phyloP scores from a whole-genome alignment of 1,140 invertebrate genomes.

The Coelopa frigida region DNA sequence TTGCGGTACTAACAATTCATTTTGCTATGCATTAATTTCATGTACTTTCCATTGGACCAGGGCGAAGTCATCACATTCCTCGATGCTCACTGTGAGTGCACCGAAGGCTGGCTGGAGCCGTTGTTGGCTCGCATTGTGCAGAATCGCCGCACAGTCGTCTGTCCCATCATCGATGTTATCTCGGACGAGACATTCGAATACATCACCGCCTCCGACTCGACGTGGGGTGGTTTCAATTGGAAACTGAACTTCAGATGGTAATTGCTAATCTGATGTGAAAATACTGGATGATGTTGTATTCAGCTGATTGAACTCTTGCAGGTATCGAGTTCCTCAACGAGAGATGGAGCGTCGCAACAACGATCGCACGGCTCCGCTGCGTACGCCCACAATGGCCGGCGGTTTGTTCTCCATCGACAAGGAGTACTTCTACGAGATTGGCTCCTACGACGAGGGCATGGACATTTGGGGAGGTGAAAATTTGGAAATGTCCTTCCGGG shows the following conservation, averaged over 20 bases:
- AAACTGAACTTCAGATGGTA: conserved; percentile 95
- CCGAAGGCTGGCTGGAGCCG: conserved; percentile 92
- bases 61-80: conserved; percentile 94
- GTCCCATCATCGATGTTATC: conserved; percentile 97
- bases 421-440: conserved; percentile 95
- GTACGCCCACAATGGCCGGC: conserved; percentile 98
- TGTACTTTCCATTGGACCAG: conserved; percentile 13
- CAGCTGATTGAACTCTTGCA: conserved; percentile 35
- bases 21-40: not conserved
- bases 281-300: not conserved
- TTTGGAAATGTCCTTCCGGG: conserved; percentile 98
- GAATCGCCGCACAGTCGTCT: conserved; percentile 89
- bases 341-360: conserved; percentile 85
- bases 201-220: conserved; percentile 87
- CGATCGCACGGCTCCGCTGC: conserved; percentile 82
- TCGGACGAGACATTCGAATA: conserved; percentile 97
- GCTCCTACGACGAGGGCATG: conserved; percentile 97
- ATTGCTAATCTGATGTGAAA: conserved; percentile 28
- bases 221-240: conserved; percentile 98
- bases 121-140: conserved; percentile 80
- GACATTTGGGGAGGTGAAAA: conserved; percentile 99
- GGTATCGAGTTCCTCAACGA: conserved; percentile 92
- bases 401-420: conserved; percentile 95
- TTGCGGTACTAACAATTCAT: no score
- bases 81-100: conserved; percentile 93